Evolutionary conservation across 2,113 vertebrate genomes (phyloP).

Genomic region (Polypterus bichir): DNA sequence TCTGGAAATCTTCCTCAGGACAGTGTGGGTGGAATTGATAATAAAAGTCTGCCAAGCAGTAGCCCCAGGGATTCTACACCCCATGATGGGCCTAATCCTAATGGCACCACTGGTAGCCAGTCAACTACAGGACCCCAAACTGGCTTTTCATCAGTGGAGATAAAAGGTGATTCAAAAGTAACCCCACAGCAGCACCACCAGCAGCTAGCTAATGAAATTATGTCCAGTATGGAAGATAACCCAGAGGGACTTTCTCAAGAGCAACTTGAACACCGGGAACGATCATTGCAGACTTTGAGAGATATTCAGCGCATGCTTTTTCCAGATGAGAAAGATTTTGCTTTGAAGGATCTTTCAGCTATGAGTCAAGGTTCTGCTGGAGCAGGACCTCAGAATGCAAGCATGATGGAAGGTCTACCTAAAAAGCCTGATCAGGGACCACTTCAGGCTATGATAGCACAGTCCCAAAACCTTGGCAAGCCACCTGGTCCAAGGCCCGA

Average conservation of each 20-base stretch:
- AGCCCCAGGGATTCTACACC: constrained; percentile 70
- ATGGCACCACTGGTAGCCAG: constrained; percentile 59
- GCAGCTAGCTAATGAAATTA: constrained; percentile 69
- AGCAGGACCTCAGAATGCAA: constrained; percentile 56
- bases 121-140: constrained; percentile 61
- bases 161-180: constrained; percentile 34
- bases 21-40: constrained; percentile 67
- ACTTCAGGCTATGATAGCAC: constrained; percentile 91
- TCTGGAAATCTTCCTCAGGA: constrained; percentile 62
- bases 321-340: constrained; percentile 78
- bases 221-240: constrained; percentile 78
- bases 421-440: constrained; percentile 82
- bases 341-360: constrained; percentile 50
- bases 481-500: constrained; percentile 75
- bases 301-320: constrained; percentile 98
- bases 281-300: constrained; percentile 85
- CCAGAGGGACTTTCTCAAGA: constrained; percentile 92
- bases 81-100: constrained; percentile 62
- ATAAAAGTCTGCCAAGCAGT: constrained; percentile 63
- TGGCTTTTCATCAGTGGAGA: constrained; percentile 39
- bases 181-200: constrained; percentile 59
- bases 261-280: constrained; percentile 89
- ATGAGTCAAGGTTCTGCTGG: constrained; percentile 52
- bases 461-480: constrained; percentile 90
- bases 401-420: constrained; percentile 60